Evolutionary conservation across 2,113 vertebrate genomes (phyloP).

Genomic region (Strigops habroptila): DNA sequence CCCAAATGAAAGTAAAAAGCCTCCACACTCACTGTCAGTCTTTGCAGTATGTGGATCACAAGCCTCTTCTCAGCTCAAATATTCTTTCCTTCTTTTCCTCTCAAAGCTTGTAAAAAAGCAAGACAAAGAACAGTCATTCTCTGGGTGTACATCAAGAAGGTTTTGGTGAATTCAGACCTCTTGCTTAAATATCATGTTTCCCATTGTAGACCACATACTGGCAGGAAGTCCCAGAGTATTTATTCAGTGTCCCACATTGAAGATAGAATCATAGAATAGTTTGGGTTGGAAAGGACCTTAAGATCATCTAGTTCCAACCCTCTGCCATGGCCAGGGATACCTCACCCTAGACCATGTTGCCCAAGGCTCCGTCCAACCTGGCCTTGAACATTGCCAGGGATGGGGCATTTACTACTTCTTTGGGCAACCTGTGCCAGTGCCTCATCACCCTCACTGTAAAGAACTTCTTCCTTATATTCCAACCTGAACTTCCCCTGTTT

Average conservation of each 20-base stretch:
- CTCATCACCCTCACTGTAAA: not conserved
- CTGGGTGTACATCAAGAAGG: not conserved
- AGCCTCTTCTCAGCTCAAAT: not conserved
- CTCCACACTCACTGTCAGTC: not conserved
- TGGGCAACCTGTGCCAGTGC: not conserved
- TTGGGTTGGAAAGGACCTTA: not conserved
- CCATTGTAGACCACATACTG: not conserved
- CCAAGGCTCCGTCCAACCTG: not conserved
- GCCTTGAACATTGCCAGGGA: not conserved
- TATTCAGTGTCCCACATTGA: not conserved
- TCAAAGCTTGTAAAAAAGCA: not conserved
- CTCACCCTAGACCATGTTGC: not conserved
- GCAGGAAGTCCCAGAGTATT: not conserved
- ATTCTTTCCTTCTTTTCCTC: not conserved
- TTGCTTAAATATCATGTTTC: not conserved
- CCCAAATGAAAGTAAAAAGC: not conserved
- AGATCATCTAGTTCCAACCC: not conserved
- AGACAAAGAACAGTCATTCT: not conserved
- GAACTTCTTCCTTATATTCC: not conserved
- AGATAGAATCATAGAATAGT: not conserved
- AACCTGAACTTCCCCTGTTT: not conserved
- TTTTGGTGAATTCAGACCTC: not conserved
- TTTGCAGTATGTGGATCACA: not conserved
- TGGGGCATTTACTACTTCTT: not conserved
- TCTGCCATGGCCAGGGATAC: not conserved